Evolutionary conservation across 2,797 vertebrate species (phyloP), one percentile per base, ranked within the genome.

Genomic region (Lacerta bilineata): DNA sequence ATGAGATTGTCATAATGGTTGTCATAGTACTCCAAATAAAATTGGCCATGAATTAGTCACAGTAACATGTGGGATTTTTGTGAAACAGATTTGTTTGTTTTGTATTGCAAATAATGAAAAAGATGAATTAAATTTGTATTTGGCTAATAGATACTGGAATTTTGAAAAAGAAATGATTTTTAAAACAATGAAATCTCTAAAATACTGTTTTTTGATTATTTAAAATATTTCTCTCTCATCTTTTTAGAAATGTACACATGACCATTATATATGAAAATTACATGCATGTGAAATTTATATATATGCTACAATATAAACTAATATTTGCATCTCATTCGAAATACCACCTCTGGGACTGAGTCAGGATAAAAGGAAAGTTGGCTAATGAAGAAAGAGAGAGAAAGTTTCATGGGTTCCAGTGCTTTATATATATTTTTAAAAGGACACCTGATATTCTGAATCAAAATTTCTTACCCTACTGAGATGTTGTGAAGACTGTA

Each of bases 51-150:
- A 92, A 95, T 96, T 93, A 92, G 95, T 95, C 94, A 93, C 3
- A 61, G 93, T 92, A 93, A 92, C 93, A 93, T 33, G 18, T 93
- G 91, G 92, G 93, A 82, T 94, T 89, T 84, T 95, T 81, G 77
- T 94, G 91, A 93, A 97, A 92, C 91, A 91, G 91, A 93, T 92
- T 92, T 84, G 87, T 90, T 93, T 92, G 95, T 95, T 97, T 95
- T 97, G 94, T 97, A 93, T 94, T 93, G 84, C 29, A 86, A 93
- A 93, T 89, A 90, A 78, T 75, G 72, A 86, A 89, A 95, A 92
- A 1, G 13, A 77, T 1, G 0, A 78, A 2, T 0, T 0, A 17
- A 93, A 89, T 90, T 18, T 0, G 0, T 78, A 85, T 92, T 89
- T 3, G 88, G 87, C 80, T 86, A 87, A 81, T 8, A 0, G 25